Conservation (phyloP, 2,797 vertebrate species). For the Crocodylus rhombifer region DNA sequence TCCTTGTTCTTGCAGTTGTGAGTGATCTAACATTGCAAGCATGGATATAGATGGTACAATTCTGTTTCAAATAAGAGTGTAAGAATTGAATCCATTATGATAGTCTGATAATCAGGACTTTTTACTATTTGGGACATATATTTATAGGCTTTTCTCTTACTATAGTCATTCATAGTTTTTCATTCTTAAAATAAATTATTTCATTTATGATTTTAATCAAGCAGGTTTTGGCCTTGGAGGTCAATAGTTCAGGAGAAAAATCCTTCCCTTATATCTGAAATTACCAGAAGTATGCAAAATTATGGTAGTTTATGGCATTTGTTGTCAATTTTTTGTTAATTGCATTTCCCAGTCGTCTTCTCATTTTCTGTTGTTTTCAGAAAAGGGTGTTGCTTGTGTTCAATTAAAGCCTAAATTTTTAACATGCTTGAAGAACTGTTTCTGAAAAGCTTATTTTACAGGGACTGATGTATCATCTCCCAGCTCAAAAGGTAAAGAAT, state of each 20-base stretch:
- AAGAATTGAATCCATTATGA: background rate
- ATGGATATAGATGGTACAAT: background rate
- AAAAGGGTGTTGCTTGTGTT: slow-evolving; percentile 55
- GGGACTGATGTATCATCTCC: slow-evolving; percentile 67
- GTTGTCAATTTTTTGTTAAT: background rate
- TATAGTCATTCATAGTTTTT: background rate
- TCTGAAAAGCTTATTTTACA: slow-evolving; percentile 72
- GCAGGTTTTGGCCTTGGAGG: slow-evolving; percentile 5
- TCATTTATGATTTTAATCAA: background rate
- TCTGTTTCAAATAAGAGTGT: background rate
- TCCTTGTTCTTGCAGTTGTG: background rate
- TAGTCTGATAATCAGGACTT: background rate
- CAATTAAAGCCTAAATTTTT: slow-evolving; percentile 69
- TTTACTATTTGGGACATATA: background rate
- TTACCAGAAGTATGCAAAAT: background rate
- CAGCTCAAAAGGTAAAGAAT: slow-evolving; percentile 69
- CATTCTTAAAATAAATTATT: background rate
- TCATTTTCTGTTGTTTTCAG: background rate
- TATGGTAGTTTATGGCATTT: background rate
- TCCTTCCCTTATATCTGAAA: background rate
- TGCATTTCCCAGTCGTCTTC: background rate
- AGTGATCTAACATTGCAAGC: background rate
- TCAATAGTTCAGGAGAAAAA: background rate
- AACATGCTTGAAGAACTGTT: slow-evolving; percentile 53
- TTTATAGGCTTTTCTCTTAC: background rate